Base-by-base conservation (phyloP, 2,113 vertebrate genomes). In the Thermophis baileyi region DNA sequence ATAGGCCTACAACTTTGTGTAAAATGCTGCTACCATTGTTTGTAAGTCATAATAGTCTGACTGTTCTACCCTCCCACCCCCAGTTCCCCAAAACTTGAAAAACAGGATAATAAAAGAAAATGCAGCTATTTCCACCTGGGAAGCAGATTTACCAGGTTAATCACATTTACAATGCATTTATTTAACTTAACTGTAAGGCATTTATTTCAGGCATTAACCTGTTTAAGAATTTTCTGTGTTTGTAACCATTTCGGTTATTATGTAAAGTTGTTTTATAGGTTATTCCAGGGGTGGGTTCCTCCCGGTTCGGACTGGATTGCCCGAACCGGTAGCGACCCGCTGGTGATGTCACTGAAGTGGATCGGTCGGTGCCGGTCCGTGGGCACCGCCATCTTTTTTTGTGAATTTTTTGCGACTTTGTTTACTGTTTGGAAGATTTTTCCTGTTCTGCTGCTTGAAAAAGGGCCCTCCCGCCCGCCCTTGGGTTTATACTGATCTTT, bases 21-120 rank as follows among this genome's bases (percentile, higher is more conserved):
- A 95, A 94, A 85, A 44, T 46, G 60, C 86, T 81, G 35, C 2
- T 74, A 40, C n/a, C 69, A 20, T 81, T 81, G n/a, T 40, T 81
- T 40, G 6, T 1, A 81, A 81, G 69, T 22, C 69, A 81, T 40
- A 81, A 40, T 40, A 81, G n/a, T 81, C 35, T 81, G 69, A 20
- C 6, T 81, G 6, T 40, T 40, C 16, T 57, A 57, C 22, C 22
- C 22, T 7, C 6, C n/a, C n/a, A n/a, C n/a, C n/a, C n/a, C n/a
- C n/a, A n/a, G n/a, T n/a, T n/a, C n/a, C n/a, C n/a, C n/a, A n/a
- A 63, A 40, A 8, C 35, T 35, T 40, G 69, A 81, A 81, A 40
- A 81, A 81, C 69, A 81, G 69, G 69, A 20, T 81, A 81, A 40
- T 20, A 81, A 81, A 81, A 81, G 16, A 81, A 81, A 81, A 81